Evolutionary conservation across 2,888 invertebrate species (phyloP), one percentile per base, ranked within the genome.

Genomic region (Lasius platythorax): DNA sequence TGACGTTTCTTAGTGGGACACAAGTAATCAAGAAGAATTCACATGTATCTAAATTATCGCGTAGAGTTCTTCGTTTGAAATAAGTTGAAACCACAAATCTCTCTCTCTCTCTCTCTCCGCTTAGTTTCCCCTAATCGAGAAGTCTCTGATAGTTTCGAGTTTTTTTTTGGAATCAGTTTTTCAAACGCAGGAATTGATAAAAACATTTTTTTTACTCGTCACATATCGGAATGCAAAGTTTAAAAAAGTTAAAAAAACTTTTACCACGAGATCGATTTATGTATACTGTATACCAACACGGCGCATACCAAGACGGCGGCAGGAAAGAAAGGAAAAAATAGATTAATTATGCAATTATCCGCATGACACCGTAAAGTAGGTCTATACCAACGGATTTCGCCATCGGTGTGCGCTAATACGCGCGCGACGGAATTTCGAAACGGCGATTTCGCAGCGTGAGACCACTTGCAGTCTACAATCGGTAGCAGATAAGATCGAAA

Each of bases 381-480:
- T 81, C 79, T 81, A 81, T 81, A 81, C 74, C 79, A 81, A 61
- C 79, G 56, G 5, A 61, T 81, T 81, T 81, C 79, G 79, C 73
- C 79, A 81, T 73, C 37, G 73, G 43, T 33, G 73, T 72, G 61
- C 73, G 74, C 74, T 73, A 81, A 81, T 81, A 73, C 79, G 12
- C 75, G 78, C 78, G 30, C 61, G 63, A 74, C 37, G 40, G 82
- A 63, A 76, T 76, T 74, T 76, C 82, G 82, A 78, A 82, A 82
- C 78, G 64, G 30, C 78, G 11, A 50, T 64, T 82, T 78, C 66
- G 23, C 78, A 61, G 78, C 46, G 78, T 9, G 76, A 63, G 40
- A 64, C 40, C 75, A 18, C 37, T 68, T n/a, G 63, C 40, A 40
- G 37, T 50, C 37, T 4, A 61, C 72, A 43, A 72, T 58, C 56